Evolutionary conservation across 2,113 vertebrate species (phyloP).

Genomic region (Muntiacus reevesi): DNA sequence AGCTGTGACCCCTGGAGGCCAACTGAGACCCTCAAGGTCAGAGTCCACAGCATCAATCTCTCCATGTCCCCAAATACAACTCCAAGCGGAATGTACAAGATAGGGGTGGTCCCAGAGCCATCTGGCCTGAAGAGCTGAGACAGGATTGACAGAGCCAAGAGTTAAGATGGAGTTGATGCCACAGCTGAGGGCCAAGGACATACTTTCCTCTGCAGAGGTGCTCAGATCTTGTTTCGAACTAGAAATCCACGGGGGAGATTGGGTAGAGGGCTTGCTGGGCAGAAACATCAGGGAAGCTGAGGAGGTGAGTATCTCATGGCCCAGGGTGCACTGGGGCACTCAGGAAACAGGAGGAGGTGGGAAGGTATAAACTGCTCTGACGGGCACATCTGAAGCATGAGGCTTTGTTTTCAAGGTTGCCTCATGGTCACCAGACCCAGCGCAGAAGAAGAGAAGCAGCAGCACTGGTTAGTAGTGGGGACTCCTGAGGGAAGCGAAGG

Average conservation of each 20-base stretch:
- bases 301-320: neutral
- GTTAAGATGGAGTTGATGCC: neutral
- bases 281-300: neutral
- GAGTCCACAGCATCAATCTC: neutral
- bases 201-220: neutral
- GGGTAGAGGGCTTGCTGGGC: neutral
- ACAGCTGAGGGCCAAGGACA: neutral
- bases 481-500: neutral
- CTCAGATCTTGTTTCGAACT: neutral
- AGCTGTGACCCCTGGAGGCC: neutral
- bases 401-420: neutral
- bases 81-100: neutral
- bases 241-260: neutral
- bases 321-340: neutral
- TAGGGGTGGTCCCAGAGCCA: neutral
- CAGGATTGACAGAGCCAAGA: neutral
- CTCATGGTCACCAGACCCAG: neutral
- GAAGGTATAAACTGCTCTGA: neutral
- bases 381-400: neutral
- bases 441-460: neutral
- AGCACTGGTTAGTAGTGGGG: neutral
- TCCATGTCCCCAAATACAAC: neutral
- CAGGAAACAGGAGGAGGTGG: neutral
- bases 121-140: neutral
- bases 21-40: neutral